A percentile compares a stretch with the other conserved stretches of the same genome.
Evolutionary conservation across 1,140 invertebrate genomes (phyloP).

Genomic region (Mactra quadrangularis): DNA sequence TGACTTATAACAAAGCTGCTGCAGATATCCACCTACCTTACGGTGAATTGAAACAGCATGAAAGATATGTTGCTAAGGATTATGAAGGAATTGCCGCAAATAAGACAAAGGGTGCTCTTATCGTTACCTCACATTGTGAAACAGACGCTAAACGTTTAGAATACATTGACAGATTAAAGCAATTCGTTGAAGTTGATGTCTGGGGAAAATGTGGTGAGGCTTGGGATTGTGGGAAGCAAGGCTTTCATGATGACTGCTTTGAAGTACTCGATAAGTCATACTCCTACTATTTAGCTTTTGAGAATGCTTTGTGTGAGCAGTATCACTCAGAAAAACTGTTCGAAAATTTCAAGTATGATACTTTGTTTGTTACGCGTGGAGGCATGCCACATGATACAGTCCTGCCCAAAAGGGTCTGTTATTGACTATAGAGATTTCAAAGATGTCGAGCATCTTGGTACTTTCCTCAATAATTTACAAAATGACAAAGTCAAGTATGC

Average conservation of each 20-base stretch:
- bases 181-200: slow-evolving; percentile 19
- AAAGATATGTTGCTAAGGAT: neutral
- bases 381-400: neutral
- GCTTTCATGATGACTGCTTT: slow-evolving; percentile 28
- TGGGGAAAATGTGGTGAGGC: slow-evolving; percentile 11
- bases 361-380: neutral
- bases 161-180: neutral
- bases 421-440: neutral
- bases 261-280: slow-evolving; percentile 1
- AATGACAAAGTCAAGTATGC: neutral
- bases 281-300: slow-evolving; percentile 4
- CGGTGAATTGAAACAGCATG: slow-evolving; percentile 1
- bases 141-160: neutral
- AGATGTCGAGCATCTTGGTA: neutral
- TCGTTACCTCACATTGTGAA: neutral
- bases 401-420: neutral
- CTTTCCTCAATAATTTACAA: neutral
- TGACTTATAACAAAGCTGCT: neutral
- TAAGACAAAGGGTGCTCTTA: neutral
- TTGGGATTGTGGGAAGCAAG: neutral
- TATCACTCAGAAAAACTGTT: slow-evolving; percentile 15
- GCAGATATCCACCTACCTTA: slow-evolving; percentile 3
- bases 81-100: neutral
- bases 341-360: slow-evolving; percentile 24
- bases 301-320: slow-evolving; percentile 1